phyloP scores from a whole-genome alignment of 2,113 vertebrate species.

The Heliornis fulica region DNA sequence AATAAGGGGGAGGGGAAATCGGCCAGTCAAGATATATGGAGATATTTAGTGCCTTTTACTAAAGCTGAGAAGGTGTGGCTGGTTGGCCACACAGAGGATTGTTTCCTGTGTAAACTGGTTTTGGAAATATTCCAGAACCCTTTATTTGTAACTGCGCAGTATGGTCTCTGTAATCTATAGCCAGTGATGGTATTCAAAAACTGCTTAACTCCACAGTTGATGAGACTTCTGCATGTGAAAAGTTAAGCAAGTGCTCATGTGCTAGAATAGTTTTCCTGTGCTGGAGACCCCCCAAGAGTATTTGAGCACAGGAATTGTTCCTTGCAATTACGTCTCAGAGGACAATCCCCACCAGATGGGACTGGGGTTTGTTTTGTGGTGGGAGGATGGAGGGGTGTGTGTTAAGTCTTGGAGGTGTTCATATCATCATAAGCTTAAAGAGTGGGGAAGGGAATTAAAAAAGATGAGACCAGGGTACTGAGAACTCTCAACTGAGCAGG shows the following conservation, averaged over 20 bases:
- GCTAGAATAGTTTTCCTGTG: neutral
- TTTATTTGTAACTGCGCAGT: neutral
- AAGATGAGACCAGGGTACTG: neutral
- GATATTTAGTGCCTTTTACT: neutral
- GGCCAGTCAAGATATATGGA: fast-evolving
- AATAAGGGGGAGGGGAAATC: fast-evolving
- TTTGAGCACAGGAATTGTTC: neutral
- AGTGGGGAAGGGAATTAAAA: neutral
- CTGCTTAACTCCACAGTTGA: neutral
- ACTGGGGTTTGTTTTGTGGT: neutral
- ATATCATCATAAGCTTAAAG: neutral
- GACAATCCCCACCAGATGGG: neutral
- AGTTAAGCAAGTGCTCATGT: neutral
- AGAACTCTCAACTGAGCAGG: neutral
- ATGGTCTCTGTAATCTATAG: neutral
- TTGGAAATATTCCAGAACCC: neutral
- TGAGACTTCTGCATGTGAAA: neutral
- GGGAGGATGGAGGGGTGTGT: neutral
- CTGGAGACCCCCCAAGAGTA: fast-evolving
- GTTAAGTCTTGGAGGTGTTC: neutral
- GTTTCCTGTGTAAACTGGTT: neutral
- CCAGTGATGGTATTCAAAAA: neutral
- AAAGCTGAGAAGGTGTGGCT: neutral
- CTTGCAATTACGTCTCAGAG: neutral
- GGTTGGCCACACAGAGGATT: neutral